Conservation (phyloP, 1,140 invertebrate genomes). For the Drosophila ercepeae region DNA sequence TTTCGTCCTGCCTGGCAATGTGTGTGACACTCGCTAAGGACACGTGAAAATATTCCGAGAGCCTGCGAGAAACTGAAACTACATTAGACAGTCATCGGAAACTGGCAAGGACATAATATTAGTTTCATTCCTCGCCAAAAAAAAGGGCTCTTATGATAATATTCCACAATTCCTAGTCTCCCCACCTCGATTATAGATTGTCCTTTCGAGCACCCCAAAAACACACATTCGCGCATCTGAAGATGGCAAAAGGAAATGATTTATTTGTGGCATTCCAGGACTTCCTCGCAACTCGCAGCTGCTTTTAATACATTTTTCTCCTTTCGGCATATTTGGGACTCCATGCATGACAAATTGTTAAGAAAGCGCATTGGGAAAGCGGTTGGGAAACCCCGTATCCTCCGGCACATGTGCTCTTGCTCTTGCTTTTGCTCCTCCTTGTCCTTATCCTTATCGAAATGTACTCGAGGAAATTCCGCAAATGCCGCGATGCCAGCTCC, state of each 20-base stretch:
- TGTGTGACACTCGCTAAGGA: slow-evolving; percentile 73
- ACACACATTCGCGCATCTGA: slow-evolving; percentile 12
- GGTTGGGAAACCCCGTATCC: slow-evolving; percentile 27
- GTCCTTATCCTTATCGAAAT: slow-evolving; percentile 79
- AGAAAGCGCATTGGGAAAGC: slow-evolving; percentile 61
- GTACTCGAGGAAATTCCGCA: slow-evolving; percentile 79
- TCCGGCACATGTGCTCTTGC: not conserved
- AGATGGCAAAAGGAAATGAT: slow-evolving; percentile 67
- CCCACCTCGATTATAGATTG: not conserved
- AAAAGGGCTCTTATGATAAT: too few relatives aligned
- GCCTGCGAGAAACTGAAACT: slow-evolving; percentile 48
- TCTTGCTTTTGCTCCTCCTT: slow-evolving; percentile 10
- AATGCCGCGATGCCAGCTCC: slow-evolving; percentile 72
- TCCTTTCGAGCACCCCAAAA: not conserved
- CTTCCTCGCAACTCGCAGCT: slow-evolving; percentile 60
- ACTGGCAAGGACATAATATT: not conserved
- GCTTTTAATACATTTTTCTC: slow-evolving; percentile 80
- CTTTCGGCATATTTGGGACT: slow-evolving; percentile 79
- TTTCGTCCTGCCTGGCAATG: slow-evolving; percentile 2
- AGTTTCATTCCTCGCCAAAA: too few relatives aligned
- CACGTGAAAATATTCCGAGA: slow-evolving; percentile 79
- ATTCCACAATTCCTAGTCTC: not conserved
- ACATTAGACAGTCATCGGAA: slow-evolving; percentile 62
- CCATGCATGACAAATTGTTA: slow-evolving; percentile 82
- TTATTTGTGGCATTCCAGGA: slow-evolving; percentile 79